Evolutionary conservation across 2,113 vertebrate species (phyloP), one percentile per base, ranked within the genome.

Genomic region (Charadrius vociferus): DNA sequence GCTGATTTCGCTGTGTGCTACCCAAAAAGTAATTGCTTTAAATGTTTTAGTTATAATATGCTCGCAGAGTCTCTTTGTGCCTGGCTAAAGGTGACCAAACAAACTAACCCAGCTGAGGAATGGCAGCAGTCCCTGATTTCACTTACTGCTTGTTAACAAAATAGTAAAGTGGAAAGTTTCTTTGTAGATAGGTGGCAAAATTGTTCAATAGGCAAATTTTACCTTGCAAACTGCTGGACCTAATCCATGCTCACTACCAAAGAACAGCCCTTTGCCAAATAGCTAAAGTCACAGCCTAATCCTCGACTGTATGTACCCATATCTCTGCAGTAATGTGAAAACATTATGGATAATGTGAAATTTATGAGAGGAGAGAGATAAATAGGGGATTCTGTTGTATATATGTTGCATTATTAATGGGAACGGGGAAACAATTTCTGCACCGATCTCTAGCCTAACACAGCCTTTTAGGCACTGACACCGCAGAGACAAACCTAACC

Each of bases 381-480:
- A 71, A 49, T 2, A 58, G 36, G 47, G 27, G 32, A 49, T 63
- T 71, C n/a, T 55, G 6, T 10, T 70, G 17, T 29, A 37, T 13
- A 10, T 16, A 4, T 2, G 1, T 17, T 58, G 16, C 6, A 50
- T 71, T 80, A 50, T 34, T 49, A 36, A 45, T 21, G 41, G 61
- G 3, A 59, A 30, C 1, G 8, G 17, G 36, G 22, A 23, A 47
- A 37, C 10, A 36, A 34, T n/a, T 11, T 43, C 49, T 0, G 0
- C 14, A 36, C 53, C 13, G 1, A 37, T 13, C 62, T 56, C 32
- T 12, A 61, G 34, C 34, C 10, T 5, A 65, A 49, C 43, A 30
- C 32, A 80, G 58, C 11, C 24, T 32, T 72, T 26, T 22, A 37
- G 52, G 17, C 49, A 49, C 34, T 9, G 79, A 37, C 19, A 9